Evolutionary conservation across 2,888 invertebrate genomes (phyloP).

Genomic region (Drosophila anomalata): DNA sequence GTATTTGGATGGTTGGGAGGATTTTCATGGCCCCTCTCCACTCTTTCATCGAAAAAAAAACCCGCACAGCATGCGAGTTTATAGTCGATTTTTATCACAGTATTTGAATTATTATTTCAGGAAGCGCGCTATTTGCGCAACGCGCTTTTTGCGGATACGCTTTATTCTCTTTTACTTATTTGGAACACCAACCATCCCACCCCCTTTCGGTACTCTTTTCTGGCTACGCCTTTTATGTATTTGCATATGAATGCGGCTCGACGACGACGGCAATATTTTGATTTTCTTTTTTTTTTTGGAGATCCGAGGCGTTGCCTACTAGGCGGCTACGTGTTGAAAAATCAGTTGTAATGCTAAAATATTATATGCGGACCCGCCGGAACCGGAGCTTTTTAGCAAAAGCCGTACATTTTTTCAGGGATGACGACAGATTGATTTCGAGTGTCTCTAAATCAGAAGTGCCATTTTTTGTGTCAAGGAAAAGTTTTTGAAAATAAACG

Average conservation of each 20-base stretch:
- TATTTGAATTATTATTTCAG: conserved; percentile 83
- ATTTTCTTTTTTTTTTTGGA: conserved; percentile 37
- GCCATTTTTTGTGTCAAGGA: neutral
- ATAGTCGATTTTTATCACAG: conserved; percentile 80
- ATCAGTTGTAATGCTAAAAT: conserved; percentile 77
- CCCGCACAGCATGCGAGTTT: conserved; percentile 71
- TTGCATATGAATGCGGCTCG: conserved; percentile 77
- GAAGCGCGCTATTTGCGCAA: conserved; percentile 82
- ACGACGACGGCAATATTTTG: conserved; percentile 55
- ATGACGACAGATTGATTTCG: conserved; percentile 36
- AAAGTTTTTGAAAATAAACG: neutral
- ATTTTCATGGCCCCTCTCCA: neutral
- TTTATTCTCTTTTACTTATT: conserved; percentile 38
- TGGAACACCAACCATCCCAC: neutral
- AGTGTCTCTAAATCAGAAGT: conserved; percentile 21
- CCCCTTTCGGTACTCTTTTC: conserved; percentile 12
- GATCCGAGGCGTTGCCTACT: conserved; percentile 58
- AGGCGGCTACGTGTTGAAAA: conserved; percentile 67
- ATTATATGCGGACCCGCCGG: conserved; percentile 59
- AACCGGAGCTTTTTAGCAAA: conserved; percentile 18
- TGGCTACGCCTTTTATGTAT: conserved; percentile 67
- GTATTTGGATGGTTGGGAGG: conserved; percentile 34
- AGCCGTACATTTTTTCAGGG: conserved; percentile 42
- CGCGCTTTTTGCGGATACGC: conserved; percentile 79
- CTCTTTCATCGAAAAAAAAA: neutral